These are phyloP conservation scores for Garra rufa DNA, from an alignment of 2,113 vertebrate genomes.

Conservation along the genomic window DNA sequence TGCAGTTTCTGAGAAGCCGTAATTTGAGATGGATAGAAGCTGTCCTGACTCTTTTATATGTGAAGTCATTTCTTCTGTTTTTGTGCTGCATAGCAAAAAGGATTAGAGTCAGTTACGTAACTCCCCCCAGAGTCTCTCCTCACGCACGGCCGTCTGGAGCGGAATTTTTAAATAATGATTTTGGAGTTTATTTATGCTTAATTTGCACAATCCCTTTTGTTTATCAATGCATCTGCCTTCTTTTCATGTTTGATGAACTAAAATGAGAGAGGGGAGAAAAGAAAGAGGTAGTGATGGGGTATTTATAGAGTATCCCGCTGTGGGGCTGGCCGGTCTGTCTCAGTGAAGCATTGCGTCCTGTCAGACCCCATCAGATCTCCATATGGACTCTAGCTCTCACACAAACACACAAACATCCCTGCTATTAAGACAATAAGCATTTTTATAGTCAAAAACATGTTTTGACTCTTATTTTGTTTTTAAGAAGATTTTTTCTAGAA, in stretches of 20 bases:
- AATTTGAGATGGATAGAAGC: not conserved
- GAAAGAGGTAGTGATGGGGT: not conserved
- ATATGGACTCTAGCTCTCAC: slow-evolving; percentile 11
- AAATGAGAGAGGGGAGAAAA: not conserved
- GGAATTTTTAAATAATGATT: slow-evolving; percentile 22
- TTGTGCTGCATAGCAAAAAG: slow-evolving; percentile 37
- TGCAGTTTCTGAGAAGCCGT: not conserved
- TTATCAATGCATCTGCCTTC: slow-evolving; percentile 8
- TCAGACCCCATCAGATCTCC: slow-evolving; percentile 48
- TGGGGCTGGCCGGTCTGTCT: slow-evolving; percentile 32
- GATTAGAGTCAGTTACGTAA: slow-evolving; percentile 47
- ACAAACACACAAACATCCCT: not conserved
- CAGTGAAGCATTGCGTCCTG: slow-evolving; percentile 31
- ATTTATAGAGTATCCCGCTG: slow-evolving; percentile 50
- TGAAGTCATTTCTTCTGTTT: slow-evolving; percentile 23
- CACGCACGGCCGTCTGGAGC: slow-evolving; percentile 19
- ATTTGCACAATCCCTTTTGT: slow-evolving; percentile 3
- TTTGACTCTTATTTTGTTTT: not conserved
- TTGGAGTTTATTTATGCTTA: slow-evolving; percentile 30
- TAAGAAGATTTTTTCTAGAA: not conserved
- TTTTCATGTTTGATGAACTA: slow-evolving; percentile 25
- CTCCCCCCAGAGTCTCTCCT: slow-evolving; percentile 17
- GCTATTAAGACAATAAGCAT: not conserved
- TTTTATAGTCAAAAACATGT: not conserved
- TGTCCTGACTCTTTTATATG: not conserved